Conservation (phyloP, 2,113 vertebrate genomes). For the Pica pica region DNA sequence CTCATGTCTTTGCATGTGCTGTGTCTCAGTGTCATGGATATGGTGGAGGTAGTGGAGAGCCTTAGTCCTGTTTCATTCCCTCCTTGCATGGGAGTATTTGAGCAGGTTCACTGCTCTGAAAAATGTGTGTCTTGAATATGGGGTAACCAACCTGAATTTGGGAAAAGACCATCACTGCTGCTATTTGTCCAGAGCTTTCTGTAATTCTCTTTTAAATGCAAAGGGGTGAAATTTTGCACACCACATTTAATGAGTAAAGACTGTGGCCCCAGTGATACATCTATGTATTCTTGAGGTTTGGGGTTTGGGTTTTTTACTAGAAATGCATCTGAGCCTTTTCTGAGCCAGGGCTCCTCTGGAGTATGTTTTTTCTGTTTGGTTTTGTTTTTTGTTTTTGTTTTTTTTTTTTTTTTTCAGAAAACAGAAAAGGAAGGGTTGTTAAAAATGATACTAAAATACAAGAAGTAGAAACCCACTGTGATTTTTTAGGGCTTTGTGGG, state of each 20-base stretch:
- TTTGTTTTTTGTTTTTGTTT: background rate
- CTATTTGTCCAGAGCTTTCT: background rate
- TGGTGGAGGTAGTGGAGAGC: background rate
- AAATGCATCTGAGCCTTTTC: background rate
- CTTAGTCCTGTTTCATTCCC: background rate
- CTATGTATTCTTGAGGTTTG: background rate
- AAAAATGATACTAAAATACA: background rate
- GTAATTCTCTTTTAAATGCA: background rate
- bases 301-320: background rate
- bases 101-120: background rate
- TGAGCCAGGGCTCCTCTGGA: background rate
- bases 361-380: background rate
- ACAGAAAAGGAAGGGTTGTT: background rate
- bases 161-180: background rate
- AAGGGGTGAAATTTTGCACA: background rate
- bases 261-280: background rate
- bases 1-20: slow-evolving; percentile 38
- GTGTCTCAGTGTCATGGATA: slow-evolving; percentile 13
- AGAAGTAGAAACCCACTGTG: background rate
- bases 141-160: background rate
- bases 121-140: background rate
- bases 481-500: background rate
- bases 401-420: background rate
- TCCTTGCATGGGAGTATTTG: background rate
- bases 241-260: background rate